A percentile compares a stretch with the other conserved stretches of the same genome.
These are phyloP conservation scores for Habrosyne pyritoides DNA, from an alignment of 2,888 invertebrate species.

Conservation along the genomic window DNA sequence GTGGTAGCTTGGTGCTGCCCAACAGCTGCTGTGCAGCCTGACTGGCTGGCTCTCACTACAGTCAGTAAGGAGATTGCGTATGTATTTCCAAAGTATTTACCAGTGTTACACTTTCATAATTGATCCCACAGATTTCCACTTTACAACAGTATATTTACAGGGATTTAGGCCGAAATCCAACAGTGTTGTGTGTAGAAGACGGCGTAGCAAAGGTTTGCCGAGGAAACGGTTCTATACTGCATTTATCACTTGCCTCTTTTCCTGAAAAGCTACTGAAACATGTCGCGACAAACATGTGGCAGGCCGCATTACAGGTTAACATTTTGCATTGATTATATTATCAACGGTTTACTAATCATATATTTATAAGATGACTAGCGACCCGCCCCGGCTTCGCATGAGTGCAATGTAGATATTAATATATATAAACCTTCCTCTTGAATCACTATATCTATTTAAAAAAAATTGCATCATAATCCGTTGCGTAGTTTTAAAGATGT, in stretches of 20 bases:
- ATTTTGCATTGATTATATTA: no score
- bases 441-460: no score
- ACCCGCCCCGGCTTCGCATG: no score
- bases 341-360: no score
- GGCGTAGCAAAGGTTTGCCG: constrained; percentile 93
- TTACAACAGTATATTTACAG: constrained; percentile 61
- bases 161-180: constrained; percentile 94
- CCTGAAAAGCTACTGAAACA: constrained; percentile 82
- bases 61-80: constrained; percentile 73
- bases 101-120: constrained; percentile 4
- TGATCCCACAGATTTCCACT: background rate
- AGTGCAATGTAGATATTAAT: no score
- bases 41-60: constrained; percentile 72
- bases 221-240: constrained; percentile 94
- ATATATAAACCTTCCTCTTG: no score
- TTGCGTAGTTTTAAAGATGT: no score
- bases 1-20: constrained; percentile 79
- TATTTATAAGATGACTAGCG: no score
- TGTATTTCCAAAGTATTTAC: constrained; percentile 20
- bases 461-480: no score
- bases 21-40: constrained; percentile 65
- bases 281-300: constrained; percentile 91
- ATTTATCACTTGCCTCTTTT: constrained; percentile 88
- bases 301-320: constrained; percentile 90
- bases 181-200: constrained; percentile 91